Evolutionary conservation across 2,113 vertebrate genomes (phyloP).

Genomic region (Gavialis gangeticus): DNA sequence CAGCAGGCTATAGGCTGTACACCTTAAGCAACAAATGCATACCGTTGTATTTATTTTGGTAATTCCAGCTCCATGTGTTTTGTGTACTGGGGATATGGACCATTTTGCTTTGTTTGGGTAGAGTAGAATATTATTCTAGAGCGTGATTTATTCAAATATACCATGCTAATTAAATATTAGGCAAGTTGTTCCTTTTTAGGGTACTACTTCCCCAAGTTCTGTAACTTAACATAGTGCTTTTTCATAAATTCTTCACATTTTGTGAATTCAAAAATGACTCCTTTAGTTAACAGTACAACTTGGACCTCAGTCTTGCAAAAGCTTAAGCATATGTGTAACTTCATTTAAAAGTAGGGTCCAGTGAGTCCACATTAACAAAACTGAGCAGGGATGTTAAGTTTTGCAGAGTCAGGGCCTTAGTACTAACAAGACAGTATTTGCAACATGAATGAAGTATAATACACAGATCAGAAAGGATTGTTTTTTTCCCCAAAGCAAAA

Average conservation of each 20-base stretch:
- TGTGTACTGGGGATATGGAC: rapidly evolving
- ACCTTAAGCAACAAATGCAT: rapidly evolving
- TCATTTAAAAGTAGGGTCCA: neutral
- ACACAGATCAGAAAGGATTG: neutral
- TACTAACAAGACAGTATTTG: constrained; percentile 27
- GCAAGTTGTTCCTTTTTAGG: rapidly evolving
- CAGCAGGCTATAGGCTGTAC: neutral
- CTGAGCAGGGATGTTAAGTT: neutral
- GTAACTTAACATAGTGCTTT: constrained; percentile 15
- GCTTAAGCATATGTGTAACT: neutral
- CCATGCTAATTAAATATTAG: neutral
- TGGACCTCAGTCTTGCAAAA: rapidly evolving
- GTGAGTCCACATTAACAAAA: neutral
- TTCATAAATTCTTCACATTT: constrained; percentile 33
- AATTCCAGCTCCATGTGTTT: rapidly evolving
- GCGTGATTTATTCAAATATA: neutral
- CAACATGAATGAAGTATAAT: constrained; percentile 18
- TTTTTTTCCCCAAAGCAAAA: constrained; percentile 6
- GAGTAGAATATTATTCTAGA: neutral
- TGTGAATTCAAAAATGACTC: constrained; percentile 36
- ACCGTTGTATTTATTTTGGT: rapidly evolving
- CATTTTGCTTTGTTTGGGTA: rapidly evolving
- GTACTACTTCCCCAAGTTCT: neutral
- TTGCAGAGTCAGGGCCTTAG: neutral
- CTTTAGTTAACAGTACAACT: constrained; percentile 10